phyloP scores from a whole-genome alignment of 2,888 invertebrate species.

The Xanthia togata region DNA sequence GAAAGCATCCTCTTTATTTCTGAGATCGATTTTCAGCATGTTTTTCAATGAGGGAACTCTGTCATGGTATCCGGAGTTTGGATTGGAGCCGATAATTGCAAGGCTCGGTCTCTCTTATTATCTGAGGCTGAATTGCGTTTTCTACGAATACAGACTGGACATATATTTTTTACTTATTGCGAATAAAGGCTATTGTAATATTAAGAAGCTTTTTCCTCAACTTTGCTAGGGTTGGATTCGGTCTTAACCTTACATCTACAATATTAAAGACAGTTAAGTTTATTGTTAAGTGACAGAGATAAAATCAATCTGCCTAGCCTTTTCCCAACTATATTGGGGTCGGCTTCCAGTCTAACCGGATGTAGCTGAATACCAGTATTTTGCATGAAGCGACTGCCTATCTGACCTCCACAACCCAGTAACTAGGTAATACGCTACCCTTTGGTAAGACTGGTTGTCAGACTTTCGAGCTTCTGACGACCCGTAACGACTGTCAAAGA shows the following conservation, averaged over 20 bases:
- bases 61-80: neutral
- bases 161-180: slow-evolving; percentile 7
- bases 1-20: neutral
- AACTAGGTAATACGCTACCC: too few relatives aligned
- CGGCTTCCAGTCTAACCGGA: too few relatives aligned
- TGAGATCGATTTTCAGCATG: neutral
- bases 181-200: neutral
- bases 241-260: neutral
- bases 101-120: slow-evolving; percentile 24
- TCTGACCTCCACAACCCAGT: too few relatives aligned
- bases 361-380: too few relatives aligned
- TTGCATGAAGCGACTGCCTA: too few relatives aligned
- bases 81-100: slow-evolving; percentile 23
- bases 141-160: slow-evolving; percentile 27
- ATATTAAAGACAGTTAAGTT: neutral
- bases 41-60: slow-evolving; percentile 17
- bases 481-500: too few relatives aligned
- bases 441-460: too few relatives aligned
- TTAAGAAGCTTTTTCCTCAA: slow-evolving; percentile 32
- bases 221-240: neutral
- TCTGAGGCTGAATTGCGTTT: slow-evolving; percentile 6
- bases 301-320: too few relatives aligned
- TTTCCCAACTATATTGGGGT: too few relatives aligned
- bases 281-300: neutral
- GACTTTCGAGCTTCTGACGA: too few relatives aligned